Conservation (phyloP, 2,888 invertebrate genomes). For the Diplolepis rosae region DNA sequence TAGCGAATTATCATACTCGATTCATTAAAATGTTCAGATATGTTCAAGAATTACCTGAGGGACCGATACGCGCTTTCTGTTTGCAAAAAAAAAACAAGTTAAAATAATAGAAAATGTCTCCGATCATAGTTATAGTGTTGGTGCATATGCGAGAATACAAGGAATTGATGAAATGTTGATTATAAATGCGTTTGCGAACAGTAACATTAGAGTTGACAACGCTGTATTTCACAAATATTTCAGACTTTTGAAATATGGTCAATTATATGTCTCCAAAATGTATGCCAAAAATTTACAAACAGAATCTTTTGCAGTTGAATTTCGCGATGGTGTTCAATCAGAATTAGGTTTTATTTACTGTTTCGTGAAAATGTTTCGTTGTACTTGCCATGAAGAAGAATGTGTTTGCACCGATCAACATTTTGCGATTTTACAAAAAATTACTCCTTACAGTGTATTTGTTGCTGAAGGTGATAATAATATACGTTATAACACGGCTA, state of each 20-base stretch:
- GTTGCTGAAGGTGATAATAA: slow-evolving; percentile 33
- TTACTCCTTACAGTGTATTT: slow-evolving; percentile 30
- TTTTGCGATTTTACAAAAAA: slow-evolving; percentile 38
- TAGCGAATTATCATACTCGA: slow-evolving; percentile 33
- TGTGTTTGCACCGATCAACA: slow-evolving; percentile 39
- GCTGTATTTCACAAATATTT: slow-evolving; percentile 37
- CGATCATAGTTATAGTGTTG: slow-evolving; percentile 39
- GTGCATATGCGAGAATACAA: slow-evolving; percentile 36
- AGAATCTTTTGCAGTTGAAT: slow-evolving; percentile 33
- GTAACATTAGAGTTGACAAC: slow-evolving; percentile 13
- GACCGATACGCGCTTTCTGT: slow-evolving; percentile 34
- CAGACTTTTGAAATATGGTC: slow-evolving; percentile 38
- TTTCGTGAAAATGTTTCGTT: slow-evolving; percentile 35
- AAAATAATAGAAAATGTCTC: slow-evolving; percentile 34
- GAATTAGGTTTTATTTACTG: slow-evolving; percentile 37
- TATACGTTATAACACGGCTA: slow-evolving; percentile 16
- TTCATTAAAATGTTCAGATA: slow-evolving; percentile 36
- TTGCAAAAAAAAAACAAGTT: slow-evolving; percentile 32
- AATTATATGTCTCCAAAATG: slow-evolving; percentile 38
- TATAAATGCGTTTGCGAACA: slow-evolving; percentile 20
- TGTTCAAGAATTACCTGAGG: slow-evolving; percentile 34
- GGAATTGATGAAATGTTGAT: slow-evolving; percentile 20
- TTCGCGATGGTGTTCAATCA: not conserved
- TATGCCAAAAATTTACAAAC: slow-evolving; percentile 37
- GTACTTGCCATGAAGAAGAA: slow-evolving; percentile 31